These are phyloP conservation scores for Leucopsar rothschildi DNA, from an alignment of 2,113 vertebrate species.

Conservation along the genomic window DNA sequence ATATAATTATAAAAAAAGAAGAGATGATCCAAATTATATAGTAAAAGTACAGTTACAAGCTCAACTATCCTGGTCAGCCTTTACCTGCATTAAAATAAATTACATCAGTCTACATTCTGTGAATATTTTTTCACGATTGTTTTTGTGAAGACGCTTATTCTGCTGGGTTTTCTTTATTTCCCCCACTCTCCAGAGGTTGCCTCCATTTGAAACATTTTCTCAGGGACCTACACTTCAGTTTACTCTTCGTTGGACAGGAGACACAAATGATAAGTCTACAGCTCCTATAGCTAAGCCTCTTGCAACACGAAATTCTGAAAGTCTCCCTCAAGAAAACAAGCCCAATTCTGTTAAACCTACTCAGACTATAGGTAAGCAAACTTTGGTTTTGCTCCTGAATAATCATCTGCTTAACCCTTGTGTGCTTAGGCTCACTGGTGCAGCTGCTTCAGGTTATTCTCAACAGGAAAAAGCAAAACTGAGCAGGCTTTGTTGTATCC, in stretches of 20 bases:
- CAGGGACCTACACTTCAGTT: slow-evolving; percentile 99
- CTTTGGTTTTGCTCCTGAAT: neutral
- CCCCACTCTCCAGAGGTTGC: slow-evolving; percentile 80
- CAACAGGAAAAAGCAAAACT: neutral
- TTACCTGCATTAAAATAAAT: neutral
- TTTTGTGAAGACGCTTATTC: neutral
- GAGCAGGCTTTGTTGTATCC: neutral
- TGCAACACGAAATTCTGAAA: slow-evolving; percentile 93
- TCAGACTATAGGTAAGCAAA: slow-evolving; percentile 84
- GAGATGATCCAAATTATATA: neutral
- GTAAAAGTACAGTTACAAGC: neutral
- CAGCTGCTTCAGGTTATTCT: neutral
- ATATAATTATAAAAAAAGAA: neutral
- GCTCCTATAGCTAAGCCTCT: slow-evolving; percentile 94
- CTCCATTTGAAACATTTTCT: slow-evolving; percentile 99
- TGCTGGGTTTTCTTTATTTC: neutral
- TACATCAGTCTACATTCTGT: neutral
- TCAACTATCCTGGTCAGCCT: neutral
- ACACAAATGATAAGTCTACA: slow-evolving; percentile 88
- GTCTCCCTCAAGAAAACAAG: slow-evolving; percentile 87
- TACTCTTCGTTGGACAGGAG: slow-evolving; percentile 94
- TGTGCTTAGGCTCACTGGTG: neutral
- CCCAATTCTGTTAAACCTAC: slow-evolving; percentile 87
- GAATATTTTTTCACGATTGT: neutral
- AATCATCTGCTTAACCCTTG: neutral